These are phyloP conservation scores for Glaucopsyche alexis DNA, from an alignment of 2,888 invertebrate species.

Conservation along the genomic window DNA sequence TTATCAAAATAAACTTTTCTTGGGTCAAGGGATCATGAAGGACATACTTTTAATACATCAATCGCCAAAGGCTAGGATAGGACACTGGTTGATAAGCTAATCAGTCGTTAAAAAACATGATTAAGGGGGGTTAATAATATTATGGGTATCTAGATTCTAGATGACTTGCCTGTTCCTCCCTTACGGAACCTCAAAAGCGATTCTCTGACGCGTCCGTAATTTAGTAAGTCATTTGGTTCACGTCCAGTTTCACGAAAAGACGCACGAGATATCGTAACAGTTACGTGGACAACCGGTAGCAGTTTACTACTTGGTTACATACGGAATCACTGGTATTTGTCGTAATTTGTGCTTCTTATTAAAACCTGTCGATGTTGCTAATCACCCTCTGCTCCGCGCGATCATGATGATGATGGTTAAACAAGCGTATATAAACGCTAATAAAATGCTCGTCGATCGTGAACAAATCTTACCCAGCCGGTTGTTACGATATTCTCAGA, in stretches of 20 bases:
- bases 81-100: no score
- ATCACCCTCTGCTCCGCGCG: background rate
- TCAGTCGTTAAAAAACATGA: no score
- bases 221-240: background rate
- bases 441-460: background rate
- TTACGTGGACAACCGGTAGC: conserved; percentile 1
- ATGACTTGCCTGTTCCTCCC: background rate
- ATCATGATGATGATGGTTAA: background rate
- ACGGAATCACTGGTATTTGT: conserved; percentile 9
- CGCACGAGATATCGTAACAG: conserved; percentile 14
- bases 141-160: no score
- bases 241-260: background rate
- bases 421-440: background rate
- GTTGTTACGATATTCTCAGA: conserved; percentile 15
- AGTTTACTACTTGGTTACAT: background rate
- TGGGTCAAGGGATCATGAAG: no score
- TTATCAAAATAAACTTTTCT: no score
- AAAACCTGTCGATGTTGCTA: background rate
- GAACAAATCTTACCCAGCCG: background rate
- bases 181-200: background rate
- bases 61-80: no score
- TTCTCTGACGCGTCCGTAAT: background rate
- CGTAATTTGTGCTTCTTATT: conserved; percentile 7
- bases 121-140: no score
- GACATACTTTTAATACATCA: no score